Evolutionary conservation across 2,888 invertebrate species (phyloP).

Genomic region (Sepioteuthis lessoniana): DNA sequence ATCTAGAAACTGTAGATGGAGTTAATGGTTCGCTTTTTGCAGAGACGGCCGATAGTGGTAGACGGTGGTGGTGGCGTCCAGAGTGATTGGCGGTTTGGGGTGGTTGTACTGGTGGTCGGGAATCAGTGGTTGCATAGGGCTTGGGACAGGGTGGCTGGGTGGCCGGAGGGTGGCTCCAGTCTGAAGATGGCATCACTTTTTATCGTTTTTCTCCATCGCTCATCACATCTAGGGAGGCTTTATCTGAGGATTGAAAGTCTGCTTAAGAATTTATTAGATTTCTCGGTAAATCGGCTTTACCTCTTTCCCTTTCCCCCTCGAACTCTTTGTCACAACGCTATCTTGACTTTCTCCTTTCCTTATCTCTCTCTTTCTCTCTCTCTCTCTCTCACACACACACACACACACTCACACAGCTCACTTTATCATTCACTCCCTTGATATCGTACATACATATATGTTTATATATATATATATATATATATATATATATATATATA

Average conservation of each 20-base stretch:
- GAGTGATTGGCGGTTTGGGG: neutral
- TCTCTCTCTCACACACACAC: no score
- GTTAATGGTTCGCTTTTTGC: constrained; percentile 12
- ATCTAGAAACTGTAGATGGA: constrained; percentile 33
- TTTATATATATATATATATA: no score
- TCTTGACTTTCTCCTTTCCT: neutral
- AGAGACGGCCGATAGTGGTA: neutral
- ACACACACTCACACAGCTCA: neutral
- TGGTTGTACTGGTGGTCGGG: neutral
- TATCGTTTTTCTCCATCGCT: constrained; percentile 25
- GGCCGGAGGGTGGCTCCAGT: constrained; percentile 23
- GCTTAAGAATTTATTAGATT: constrained; percentile 33
- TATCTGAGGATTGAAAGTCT: constrained; percentile 12
- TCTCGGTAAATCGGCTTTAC: neutral
- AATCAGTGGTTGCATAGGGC: neutral
- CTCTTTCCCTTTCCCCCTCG: neutral
- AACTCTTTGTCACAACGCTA: neutral
- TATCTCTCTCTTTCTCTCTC: neutral
- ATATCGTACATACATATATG: neutral
- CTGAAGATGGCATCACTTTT: constrained; percentile 13
- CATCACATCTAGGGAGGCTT: constrained; percentile 23
- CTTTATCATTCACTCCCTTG: neutral
- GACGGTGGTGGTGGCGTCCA: neutral
- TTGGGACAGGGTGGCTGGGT: constrained; percentile 15
- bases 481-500: no score